Base-by-base conservation (phyloP, 2,113 vertebrate genomes). In the Lethenteron camtschaticum region DNA sequence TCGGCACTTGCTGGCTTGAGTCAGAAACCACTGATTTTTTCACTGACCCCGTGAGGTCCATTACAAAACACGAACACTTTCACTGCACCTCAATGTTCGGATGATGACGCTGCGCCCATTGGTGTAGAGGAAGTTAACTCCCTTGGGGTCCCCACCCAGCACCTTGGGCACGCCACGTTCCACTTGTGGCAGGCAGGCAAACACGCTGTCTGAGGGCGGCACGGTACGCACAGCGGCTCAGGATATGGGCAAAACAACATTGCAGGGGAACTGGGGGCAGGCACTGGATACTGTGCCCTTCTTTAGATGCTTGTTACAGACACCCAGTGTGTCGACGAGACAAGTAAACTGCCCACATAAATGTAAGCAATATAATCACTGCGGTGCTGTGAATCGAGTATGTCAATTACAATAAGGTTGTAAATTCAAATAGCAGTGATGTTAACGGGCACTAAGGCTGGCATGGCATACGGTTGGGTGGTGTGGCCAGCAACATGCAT, bases 71-170 rank as follows among this genome's bases (percentile, higher is more conserved):
- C 41, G 41, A 41, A 5, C 41, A 41, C 41, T 41, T 72, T 70
- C 71, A 75, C 79, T 18, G 85, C 86, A 96, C 94, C 60, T 96
- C 84, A 58, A 95, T 84, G 76, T 99, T 89, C 94, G 82, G 73
- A 99, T 86, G 81, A 96, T 78, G 79, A 99, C 94, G 68, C 86
- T 87, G 76, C 95, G 96, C 58, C 89, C 89, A 69, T 96, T 99
- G 71, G 92, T 96, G 58, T 96, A 99, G 8, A 96, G 81, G 72
- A 99, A 96, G 82, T 85, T 88, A 74, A 80, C 86, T 77, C 89
- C 88, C 77, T 89, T 94, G 18, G 92, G 94, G 78, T 96, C 94
- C 3, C 89, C 87, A 9, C 89, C 85, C n/a, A 99, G 74, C 70
- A 96, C 84, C 75, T 96, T 99, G 71, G 91, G 82, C 76, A 88